These are phyloP conservation scores for Drosophila percnosoma DNA, from an alignment of 2,888 invertebrate species.

Conservation along the genomic window DNA sequence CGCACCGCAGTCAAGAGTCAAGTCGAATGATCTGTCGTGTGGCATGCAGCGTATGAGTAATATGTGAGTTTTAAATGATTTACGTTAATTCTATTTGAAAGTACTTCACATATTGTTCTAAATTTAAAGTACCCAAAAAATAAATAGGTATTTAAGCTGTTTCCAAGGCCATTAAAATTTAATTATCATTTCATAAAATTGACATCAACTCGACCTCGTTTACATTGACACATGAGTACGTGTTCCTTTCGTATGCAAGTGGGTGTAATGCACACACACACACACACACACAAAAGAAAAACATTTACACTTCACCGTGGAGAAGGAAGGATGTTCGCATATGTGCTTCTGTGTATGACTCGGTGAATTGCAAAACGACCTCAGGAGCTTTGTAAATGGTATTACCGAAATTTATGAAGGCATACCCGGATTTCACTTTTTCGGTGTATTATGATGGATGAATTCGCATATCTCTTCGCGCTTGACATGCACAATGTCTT, in stretches of 20 bases:
- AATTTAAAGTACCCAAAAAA: neutral
- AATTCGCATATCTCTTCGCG: slow-evolving; percentile 36
- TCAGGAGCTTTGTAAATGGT: slow-evolving; percentile 46
- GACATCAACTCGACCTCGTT: slow-evolving; percentile 3
- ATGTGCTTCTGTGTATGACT: neutral
- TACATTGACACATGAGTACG: slow-evolving; percentile 7
- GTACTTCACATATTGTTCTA: neutral
- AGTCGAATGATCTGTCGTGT: slow-evolving; percentile 50
- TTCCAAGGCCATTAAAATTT: slow-evolving; percentile 5
- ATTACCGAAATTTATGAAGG: slow-evolving; percentile 33
- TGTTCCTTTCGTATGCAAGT: neutral
- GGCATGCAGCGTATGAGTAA: slow-evolving; percentile 42
- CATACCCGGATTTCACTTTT: slow-evolving; percentile 6
- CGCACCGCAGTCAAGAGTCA: slow-evolving; percentile 50
- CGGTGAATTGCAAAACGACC: slow-evolving; percentile 27
- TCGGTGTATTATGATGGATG: slow-evolving; percentile 41
- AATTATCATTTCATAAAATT: slow-evolving; percentile 19
- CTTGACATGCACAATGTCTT: slow-evolving; percentile 8
- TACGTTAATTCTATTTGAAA: slow-evolving; percentile 2
- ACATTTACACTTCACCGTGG: neutral
- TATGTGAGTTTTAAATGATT: slow-evolving; percentile 12
- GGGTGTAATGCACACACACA: slow-evolving; percentile 3
- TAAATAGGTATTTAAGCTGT: neutral
- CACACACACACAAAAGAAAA: neutral
- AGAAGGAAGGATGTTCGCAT: slow-evolving; percentile 10